Conservation (phyloP, 1,140 invertebrate species). For the Antheraea pernyi region DNA sequence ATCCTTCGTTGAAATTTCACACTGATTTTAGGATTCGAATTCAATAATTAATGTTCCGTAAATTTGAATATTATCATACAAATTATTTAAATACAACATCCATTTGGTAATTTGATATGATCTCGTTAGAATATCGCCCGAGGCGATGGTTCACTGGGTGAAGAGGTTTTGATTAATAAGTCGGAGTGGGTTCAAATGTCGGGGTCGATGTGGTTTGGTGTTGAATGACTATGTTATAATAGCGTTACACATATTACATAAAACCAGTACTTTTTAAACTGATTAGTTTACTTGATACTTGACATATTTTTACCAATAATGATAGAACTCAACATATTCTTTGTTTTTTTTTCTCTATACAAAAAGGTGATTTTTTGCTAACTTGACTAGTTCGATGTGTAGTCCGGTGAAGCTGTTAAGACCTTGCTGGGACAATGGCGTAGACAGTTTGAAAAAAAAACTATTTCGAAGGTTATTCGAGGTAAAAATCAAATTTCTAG, state of each 20-base stretch:
- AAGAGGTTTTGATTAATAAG: slow-evolving; percentile 18
- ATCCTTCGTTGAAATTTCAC: not conserved
- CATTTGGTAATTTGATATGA: slow-evolving; percentile 38
- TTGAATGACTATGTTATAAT: not conserved
- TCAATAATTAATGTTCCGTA: not conserved
- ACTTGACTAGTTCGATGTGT: no score
- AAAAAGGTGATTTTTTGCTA: no score
- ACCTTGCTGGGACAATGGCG: no score
- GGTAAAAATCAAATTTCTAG: no score
- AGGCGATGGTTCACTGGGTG: slow-evolving; percentile 28
- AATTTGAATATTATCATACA: slow-evolving; percentile 17
- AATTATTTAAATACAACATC: slow-evolving; percentile 25
- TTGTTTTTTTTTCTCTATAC: no score
- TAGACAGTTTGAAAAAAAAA: no score
- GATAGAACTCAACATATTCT: no score
- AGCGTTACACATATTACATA: not conserved
- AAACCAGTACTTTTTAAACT: not conserved
- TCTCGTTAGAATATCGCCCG: slow-evolving; percentile 16
- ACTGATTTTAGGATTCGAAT: not conserved
- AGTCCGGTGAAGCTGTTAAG: no score
- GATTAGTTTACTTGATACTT: no score
- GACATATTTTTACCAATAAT: no score
- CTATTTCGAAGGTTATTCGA: no score
- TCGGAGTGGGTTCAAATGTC: slow-evolving; percentile 7
- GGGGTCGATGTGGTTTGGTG: slow-evolving; percentile 4